Evolutionary conservation across 2,888 invertebrate species (phyloP).

Genomic region (Iselma pallidipennis): DNA sequence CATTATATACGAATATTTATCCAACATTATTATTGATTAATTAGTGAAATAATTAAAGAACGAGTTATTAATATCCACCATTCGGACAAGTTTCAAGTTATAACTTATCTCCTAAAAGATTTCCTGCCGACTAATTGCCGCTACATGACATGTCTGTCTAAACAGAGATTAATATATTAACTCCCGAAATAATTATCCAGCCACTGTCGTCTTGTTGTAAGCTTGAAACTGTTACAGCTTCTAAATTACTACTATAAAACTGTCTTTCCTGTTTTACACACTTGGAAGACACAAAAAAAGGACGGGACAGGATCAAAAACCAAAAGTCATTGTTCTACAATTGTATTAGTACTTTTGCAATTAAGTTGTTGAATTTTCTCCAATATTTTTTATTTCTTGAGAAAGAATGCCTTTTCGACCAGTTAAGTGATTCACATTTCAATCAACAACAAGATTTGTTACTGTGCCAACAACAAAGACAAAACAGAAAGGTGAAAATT

Average conservation of each 20-base stretch:
- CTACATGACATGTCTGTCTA: slow-evolving; percentile 54
- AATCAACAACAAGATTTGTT: slow-evolving; percentile 21
- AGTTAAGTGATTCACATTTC: slow-evolving; percentile 22
- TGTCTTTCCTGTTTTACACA: slow-evolving; percentile 2
- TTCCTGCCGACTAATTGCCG: slow-evolving; percentile 53
- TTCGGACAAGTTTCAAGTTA: slow-evolving; percentile 5
- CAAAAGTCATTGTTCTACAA: not conserved
- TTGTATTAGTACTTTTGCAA: not conserved
- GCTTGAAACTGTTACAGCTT: slow-evolving; percentile 8
- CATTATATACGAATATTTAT: not conserved
- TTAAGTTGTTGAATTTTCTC: not conserved
- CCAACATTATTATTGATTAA: not conserved
- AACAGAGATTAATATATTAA: slow-evolving; percentile 51
- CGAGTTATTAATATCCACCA: not conserved
- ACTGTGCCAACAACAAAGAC: slow-evolving; percentile 18
- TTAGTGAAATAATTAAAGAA: not conserved
- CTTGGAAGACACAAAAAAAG: not conserved
- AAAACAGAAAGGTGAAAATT: slow-evolving; percentile 30
- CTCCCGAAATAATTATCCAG: slow-evolving; percentile 40
- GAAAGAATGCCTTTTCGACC: not conserved
- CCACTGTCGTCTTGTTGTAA: slow-evolving; percentile 5
- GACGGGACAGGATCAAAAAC: not conserved
- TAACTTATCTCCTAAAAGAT: slow-evolving; percentile 41
- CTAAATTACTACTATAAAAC: slow-evolving; percentile 2
- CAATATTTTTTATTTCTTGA: not conserved